Evolutionary conservation across 2,797 vertebrate species (phyloP).

Genomic region (Podarcis siculus): DNA sequence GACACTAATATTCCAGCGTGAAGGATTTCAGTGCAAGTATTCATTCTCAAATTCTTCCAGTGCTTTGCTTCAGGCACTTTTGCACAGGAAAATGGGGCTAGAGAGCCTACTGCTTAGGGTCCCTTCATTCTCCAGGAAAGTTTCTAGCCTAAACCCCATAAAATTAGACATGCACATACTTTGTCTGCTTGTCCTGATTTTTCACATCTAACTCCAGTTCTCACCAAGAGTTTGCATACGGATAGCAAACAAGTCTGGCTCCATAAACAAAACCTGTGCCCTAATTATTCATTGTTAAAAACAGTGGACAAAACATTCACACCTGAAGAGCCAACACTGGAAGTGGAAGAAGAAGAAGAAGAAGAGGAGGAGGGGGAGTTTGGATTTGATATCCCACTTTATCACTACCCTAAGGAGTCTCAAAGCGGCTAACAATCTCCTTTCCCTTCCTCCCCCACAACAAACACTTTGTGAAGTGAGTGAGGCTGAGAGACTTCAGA

Average conservation of each 20-base stretch:
- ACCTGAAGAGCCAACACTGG: too few species aligned
- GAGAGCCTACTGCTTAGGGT: neutral
- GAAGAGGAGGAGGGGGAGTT: too few species aligned
- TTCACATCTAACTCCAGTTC: neutral
- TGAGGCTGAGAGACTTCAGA: too few species aligned
- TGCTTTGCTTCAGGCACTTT: neutral
- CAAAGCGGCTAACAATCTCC: too few species aligned
- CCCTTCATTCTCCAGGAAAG: slow-evolving; percentile 3
- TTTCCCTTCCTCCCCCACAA: too few species aligned
- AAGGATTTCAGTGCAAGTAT: neutral
- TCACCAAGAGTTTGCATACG: neutral
- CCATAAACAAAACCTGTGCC: neutral
- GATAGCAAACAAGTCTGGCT: neutral
- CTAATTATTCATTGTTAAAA: neutral
- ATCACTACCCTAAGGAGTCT: too few species aligned
- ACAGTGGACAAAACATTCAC: neutral
- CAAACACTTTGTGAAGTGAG: too few species aligned
- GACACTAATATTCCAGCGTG: neutral
- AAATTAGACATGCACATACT: neutral
- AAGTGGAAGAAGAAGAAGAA: too few species aligned
- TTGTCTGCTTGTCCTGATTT: neutral
- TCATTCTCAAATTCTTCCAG: neutral
- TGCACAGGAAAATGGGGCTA: neutral
- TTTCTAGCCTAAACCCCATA: slow-evolving; percentile 16
- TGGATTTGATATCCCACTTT: too few species aligned